Conservation (phyloP, 30 jellyfish, hydroid and myxozoan species). For the Morbakka virulenta region DNA sequence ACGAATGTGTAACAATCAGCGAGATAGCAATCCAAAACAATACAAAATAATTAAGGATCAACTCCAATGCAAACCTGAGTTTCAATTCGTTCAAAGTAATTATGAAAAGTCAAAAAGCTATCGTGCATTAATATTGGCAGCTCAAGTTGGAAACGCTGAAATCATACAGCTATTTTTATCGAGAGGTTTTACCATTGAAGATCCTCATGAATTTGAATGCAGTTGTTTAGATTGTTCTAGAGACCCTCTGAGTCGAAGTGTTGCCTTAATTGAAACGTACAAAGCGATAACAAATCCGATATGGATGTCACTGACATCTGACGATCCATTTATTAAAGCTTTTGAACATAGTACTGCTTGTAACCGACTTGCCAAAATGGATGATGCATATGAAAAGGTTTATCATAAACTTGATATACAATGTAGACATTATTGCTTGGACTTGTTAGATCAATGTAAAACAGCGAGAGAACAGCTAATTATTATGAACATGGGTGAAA, state of each 20-base stretch:
- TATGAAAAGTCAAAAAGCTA: no score
- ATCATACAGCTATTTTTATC: constrained; percentile 48
- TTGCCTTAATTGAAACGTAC: constrained; percentile 37
- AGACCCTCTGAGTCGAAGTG: constrained; percentile 59
- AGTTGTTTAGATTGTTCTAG: constrained; percentile 54
- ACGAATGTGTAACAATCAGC: no score
- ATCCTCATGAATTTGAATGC: constrained; percentile 65
- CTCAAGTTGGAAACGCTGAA: constrained; percentile 43
- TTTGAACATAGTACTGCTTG: constrained; percentile 40
- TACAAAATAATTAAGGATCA: no score
- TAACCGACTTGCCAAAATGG: constrained; percentile 24
- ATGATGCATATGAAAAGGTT: constrained; percentile 68
- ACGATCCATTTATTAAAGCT: constrained; percentile 63
- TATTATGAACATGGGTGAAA: constrained; percentile 30
- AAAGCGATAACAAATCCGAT: constrained; percentile 72
- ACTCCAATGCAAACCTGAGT: no score
- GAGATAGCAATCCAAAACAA: no score
- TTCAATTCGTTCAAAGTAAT: no score
- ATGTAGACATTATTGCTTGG: constrained; percentile 41
- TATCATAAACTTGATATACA: constrained; percentile 25
- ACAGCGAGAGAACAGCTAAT: constrained; percentile 21
- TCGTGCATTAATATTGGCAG: constrained; percentile 62
- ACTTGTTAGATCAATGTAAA: constrained; percentile 49
- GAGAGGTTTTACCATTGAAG: constrained; percentile 50
- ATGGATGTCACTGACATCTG: constrained; percentile 65